Conservation (phyloP, 2,888 invertebrate genomes). For the Formica aserva region DNA sequence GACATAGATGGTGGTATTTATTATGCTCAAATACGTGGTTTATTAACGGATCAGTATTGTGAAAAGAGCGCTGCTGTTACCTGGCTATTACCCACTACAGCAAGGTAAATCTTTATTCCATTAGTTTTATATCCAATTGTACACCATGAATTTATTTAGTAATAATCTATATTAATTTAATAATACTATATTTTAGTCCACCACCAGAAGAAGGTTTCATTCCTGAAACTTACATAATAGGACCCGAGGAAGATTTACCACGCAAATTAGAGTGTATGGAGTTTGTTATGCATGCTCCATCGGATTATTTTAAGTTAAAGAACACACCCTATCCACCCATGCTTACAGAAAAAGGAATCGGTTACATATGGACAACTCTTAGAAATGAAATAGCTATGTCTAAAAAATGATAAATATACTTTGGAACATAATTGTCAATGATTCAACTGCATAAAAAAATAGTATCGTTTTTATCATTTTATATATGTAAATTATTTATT, state of each 20-base stretch:
- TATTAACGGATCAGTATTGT: conserved; percentile 96
- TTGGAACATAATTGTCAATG: neutral
- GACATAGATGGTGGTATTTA: conserved; percentile 92
- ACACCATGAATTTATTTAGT: neutral
- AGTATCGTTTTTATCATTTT: neutral
- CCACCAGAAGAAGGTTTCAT: conserved; percentile 93
- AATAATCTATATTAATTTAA: conserved; percentile 16
- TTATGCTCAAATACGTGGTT: conserved; percentile 96
- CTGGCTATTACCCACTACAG: conserved; percentile 95
- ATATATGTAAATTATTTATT: neutral
- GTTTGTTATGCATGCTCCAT: conserved; percentile 97
- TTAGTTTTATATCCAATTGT: neutral
- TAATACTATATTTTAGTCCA: conserved; percentile 86
- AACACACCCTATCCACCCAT: conserved; percentile 92
- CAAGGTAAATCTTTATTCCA: conserved; percentile 84
- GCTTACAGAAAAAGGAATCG: conserved; percentile 80
- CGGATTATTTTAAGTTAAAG: conserved; percentile 94
- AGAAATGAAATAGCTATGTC: conserved; percentile 78
- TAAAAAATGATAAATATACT: conserved; percentile 70
- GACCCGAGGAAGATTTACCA: conserved; percentile 96
- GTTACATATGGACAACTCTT: conserved; percentile 84
- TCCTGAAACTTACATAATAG: conserved; percentile 95
- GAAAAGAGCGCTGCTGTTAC: conserved; percentile 97
- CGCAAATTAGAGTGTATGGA: conserved; percentile 95
- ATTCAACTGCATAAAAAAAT: neutral